Base-by-base conservation (phyloP, 2,797 vertebrate genomes). In the Channallabes apus region DNA sequence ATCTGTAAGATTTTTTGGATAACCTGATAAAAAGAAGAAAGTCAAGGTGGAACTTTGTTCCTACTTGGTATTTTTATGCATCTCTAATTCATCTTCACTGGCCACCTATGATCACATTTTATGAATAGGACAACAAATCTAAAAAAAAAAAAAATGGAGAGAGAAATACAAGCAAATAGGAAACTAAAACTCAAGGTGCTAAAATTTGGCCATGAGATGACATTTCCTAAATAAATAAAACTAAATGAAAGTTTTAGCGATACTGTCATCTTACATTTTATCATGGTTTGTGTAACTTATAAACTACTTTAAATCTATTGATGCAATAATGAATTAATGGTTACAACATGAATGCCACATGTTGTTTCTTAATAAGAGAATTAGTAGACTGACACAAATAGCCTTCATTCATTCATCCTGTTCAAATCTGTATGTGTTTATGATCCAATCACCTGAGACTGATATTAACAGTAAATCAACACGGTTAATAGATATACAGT, bases 391-490 rank as follows among this genome's bases (percentile, higher is more conserved):
- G 20, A 61, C 8, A 61, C 20, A 24, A 61, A 61, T 24, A 61
- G 59, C 20, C 2, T 24, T 22, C 22, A 61, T 61, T 61, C 59
- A 61, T 61, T 61, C 20, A 24, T 11, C n/a, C 62, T 27, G n/a
- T 65, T 65, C 35, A 38, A 54, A 75, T 29, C 14, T 54, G 46
- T 27, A 54, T 54, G 72, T 27, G 41, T 27, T 12, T 18, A 73
- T 73, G 12, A 73, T 75, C 72, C n/a, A 75, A 51, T 75, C 46
- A 18, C 24, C 41, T 7, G n/a, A 54, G 24, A 29, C 71, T 27
- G 24, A 73, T 51, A 14, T 69, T 69, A 71, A 71, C 27, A 18
- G 51, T 32, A 93, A 91, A 89, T 91, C 84, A 91, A 89, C 89
- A 85, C 78, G 84, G 88, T 85, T 87, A 91, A 88, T 32, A 56